Percentiles rank a stretch among this genome's conserved stretches.
phyloP scores from a whole-genome alignment of 2,113 vertebrate genomes.

The Scolopax mira region DNA sequence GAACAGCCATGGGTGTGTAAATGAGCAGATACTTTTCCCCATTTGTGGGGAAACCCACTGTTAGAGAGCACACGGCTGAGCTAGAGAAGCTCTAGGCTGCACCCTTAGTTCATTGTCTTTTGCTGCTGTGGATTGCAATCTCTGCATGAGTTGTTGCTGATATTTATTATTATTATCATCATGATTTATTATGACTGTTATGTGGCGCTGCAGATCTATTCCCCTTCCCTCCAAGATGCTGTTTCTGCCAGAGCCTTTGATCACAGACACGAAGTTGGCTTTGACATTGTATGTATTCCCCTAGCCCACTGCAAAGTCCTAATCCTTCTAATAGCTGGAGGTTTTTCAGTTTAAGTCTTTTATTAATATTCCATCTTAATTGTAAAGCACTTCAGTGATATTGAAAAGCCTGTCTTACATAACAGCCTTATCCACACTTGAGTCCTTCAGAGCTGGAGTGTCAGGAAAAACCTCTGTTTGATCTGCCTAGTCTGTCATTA shows the following conservation, averaged over 20 bases:
- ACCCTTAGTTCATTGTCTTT: neutral
- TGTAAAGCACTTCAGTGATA: constrained; percentile 56
- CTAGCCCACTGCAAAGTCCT: neutral
- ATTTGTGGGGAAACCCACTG: neutral
- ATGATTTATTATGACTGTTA: neutral
- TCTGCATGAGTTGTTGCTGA: neutral
- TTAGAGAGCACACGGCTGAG: neutral
- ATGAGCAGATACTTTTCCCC: neutral
- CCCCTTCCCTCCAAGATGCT: neutral
- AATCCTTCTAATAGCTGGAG: constrained; percentile 67
- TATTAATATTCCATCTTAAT: constrained; percentile 69
- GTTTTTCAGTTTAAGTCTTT: constrained; percentile 51
- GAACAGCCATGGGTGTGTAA: neutral
- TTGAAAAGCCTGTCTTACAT: constrained; percentile 48
- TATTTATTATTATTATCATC: neutral
- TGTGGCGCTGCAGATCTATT: neutral
- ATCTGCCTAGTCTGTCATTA: constrained; percentile 15
- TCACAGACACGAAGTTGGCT: constrained; percentile 13
- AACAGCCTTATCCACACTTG: constrained; percentile 57
- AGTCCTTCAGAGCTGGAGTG: constrained; percentile 38
- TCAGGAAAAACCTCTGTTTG: constrained; percentile 25
- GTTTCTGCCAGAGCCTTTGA: constrained; percentile 28
- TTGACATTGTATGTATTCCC: constrained; percentile 9
- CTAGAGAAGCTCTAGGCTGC: neutral
- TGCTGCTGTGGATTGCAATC: neutral